phyloP scores from a whole-genome alignment of 2,113 vertebrate genomes.

The Stomatorhinus ivindoensis region DNA sequence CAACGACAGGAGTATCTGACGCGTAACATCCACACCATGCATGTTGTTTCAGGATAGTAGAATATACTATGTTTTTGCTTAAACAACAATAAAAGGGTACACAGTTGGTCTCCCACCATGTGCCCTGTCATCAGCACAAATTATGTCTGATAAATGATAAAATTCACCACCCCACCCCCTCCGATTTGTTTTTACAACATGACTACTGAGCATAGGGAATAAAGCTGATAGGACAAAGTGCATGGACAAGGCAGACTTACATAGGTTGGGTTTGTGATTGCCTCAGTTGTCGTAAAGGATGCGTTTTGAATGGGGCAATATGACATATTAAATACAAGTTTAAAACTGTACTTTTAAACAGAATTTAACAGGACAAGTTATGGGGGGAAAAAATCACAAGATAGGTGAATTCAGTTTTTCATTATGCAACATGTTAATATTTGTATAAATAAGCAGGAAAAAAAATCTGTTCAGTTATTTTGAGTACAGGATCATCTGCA shows the following conservation, averaged over 20 bases:
- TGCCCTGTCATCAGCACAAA: too few relatives aligned
- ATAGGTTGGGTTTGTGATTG: neutral
- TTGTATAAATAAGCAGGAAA: neutral
- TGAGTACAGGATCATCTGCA: neutral
- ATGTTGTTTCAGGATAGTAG: too few relatives aligned
- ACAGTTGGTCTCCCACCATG: too few relatives aligned
- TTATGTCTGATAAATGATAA: too few relatives aligned
- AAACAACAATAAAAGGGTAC: too few relatives aligned
- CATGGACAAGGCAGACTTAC: neutral
- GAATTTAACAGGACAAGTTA: neutral
- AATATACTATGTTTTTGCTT: too few relatives aligned
- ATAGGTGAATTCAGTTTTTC: neutral
- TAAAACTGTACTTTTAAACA: neutral
- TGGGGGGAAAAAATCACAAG: neutral
- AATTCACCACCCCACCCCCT: too few relatives aligned
- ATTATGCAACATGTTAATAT: neutral
- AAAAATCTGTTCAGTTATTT: neutral
- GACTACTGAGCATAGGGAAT: neutral
- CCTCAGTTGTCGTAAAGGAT: neutral
- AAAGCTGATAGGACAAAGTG: neutral
- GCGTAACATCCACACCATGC: too few relatives aligned
- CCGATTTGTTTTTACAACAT: too few relatives aligned
- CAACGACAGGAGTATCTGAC: too few relatives aligned
- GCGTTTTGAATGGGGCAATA: neutral
- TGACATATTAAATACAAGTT: neutral